Conservation (phyloP, 2,888 invertebrate genomes). For the Nycteola revayana region DNA sequence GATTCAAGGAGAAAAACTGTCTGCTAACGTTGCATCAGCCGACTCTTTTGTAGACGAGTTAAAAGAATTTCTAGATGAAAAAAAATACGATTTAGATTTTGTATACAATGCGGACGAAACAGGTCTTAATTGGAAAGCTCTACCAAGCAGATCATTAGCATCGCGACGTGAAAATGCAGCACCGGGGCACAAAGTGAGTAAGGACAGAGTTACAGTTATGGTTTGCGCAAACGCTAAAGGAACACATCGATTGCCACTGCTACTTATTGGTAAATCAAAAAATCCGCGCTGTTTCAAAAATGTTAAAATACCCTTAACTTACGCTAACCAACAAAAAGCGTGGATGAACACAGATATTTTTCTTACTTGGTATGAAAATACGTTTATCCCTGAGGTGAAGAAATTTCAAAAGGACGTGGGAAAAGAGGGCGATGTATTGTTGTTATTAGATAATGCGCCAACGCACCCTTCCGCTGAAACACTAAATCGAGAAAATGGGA, state of each 20-base stretch:
- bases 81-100: too few relatives aligned
- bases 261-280: slow-evolving; percentile 13
- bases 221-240: slow-evolving; percentile 23
- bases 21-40: slow-evolving; percentile 20
- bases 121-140: slow-evolving; percentile 32
- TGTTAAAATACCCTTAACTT: slow-evolving; percentile 9
- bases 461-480: slow-evolving; percentile 22
- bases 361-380: slow-evolving; percentile 10
- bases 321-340: too few relatives aligned
- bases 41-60: slow-evolving; percentile 21
- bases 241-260: slow-evolving; percentile 24
- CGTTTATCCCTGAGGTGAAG: slow-evolving; percentile 20
- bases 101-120: slow-evolving; percentile 9
- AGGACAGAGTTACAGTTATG: slow-evolving; percentile 22
- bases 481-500: slow-evolving; percentile 22
- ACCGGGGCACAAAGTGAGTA: slow-evolving; percentile 22
- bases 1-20: slow-evolving; percentile 5
- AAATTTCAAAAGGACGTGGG: slow-evolving; percentile 16
- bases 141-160: slow-evolving; percentile 28
- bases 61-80: slow-evolving; percentile 6
- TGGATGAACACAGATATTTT: too few relatives aligned
- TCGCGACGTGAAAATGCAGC: slow-evolving; percentile 24
- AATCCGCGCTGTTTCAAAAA: slow-evolving; percentile 27
- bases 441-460: slow-evolving; percentile 23
- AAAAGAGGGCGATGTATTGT: slow-evolving; percentile 21